Conservation (phyloP, 2,113 vertebrate genomes). For the Raja brachyura region DNA sequence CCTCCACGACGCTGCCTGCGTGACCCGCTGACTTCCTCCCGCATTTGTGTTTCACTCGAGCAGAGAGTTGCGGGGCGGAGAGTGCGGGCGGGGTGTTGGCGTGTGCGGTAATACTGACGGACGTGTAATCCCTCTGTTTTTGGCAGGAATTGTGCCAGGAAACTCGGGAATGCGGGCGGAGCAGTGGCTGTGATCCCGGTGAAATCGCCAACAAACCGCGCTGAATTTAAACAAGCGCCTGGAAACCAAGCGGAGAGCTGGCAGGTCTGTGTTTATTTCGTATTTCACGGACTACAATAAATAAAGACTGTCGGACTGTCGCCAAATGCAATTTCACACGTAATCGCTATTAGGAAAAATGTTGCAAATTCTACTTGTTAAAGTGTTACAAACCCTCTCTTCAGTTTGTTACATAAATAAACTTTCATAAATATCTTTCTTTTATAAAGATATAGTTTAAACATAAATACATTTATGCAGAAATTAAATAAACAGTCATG, state of each 20-base stretch:
- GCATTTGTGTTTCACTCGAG: too few relatives aligned
- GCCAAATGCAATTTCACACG: conserved; percentile 29
- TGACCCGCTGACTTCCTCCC: too few relatives aligned
- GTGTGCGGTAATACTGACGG: too few relatives aligned
- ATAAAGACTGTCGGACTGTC: conserved; percentile 24
- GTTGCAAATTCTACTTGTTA: conserved; percentile 53
- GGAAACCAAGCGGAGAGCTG: not conserved
- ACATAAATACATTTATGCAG: conserved; percentile 79
- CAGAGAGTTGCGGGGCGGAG: too few relatives aligned
- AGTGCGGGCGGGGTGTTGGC: too few relatives aligned
- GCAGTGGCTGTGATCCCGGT: not conserved
- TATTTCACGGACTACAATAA: conserved; percentile 15
- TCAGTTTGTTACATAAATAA: conserved; percentile 80
- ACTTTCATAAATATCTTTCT: conserved; percentile 80
- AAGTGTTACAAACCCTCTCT: conserved; percentile 49
- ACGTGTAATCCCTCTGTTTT: too few relatives aligned
- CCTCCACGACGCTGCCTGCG: too few relatives aligned
- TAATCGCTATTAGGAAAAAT: conserved; percentile 45
- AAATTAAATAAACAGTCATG: conserved; percentile 56
- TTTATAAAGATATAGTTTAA: conserved; percentile 77
- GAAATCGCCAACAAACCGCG: not conserved
- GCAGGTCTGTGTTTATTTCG: not conserved
- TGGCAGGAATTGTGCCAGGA: too few relatives aligned
- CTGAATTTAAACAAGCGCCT: not conserved
- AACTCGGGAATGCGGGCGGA: not conserved